These are phyloP conservation scores for Nomia melanderi DNA, from an alignment of 1,140 invertebrate genomes.

Conservation along the genomic window DNA sequence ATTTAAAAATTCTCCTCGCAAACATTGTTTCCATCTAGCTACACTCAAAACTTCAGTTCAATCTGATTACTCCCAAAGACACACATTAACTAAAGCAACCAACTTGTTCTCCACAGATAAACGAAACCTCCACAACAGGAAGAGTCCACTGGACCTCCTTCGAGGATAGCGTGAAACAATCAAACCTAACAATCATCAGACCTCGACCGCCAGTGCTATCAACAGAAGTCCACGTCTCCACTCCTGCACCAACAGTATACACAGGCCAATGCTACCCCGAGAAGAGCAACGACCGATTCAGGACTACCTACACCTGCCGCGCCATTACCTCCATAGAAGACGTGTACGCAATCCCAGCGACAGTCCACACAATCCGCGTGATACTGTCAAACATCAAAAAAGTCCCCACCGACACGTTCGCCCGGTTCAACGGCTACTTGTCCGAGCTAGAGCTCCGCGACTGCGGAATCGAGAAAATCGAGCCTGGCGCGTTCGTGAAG, in stretches of 20 bases:
- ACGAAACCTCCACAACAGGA: conserved; percentile 7
- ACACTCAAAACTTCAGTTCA: no score
- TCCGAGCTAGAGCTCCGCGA: conserved; percentile 63
- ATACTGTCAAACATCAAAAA: conserved; percentile 53
- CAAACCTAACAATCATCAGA: conserved; percentile 35
- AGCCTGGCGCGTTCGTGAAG: conserved; percentile 57
- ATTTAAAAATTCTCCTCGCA: no score
- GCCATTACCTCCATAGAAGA: conserved; percentile 46
- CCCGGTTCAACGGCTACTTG: conserved; percentile 63
- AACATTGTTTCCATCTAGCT: no score
- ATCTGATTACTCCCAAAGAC: no score
- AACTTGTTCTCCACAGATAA: no score
- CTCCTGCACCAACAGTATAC: not conserved
- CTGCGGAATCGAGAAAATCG: conserved; percentile 64
- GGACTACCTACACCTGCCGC: conserved; percentile 40
- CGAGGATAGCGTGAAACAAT: conserved; percentile 30
- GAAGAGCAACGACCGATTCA: not conserved
- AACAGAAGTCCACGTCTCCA: conserved; percentile 29
- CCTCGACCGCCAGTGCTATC: not conserved
- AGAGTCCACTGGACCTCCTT: conserved; percentile 53
- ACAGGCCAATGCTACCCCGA: conserved; percentile 38
- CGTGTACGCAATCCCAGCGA: conserved; percentile 42
- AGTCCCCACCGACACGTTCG: conserved; percentile 46
- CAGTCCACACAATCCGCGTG: conserved; percentile 53
- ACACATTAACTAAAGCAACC: no score